Conservation (phyloP, 2,888 invertebrate species). For the Diarsia brunnea region DNA sequence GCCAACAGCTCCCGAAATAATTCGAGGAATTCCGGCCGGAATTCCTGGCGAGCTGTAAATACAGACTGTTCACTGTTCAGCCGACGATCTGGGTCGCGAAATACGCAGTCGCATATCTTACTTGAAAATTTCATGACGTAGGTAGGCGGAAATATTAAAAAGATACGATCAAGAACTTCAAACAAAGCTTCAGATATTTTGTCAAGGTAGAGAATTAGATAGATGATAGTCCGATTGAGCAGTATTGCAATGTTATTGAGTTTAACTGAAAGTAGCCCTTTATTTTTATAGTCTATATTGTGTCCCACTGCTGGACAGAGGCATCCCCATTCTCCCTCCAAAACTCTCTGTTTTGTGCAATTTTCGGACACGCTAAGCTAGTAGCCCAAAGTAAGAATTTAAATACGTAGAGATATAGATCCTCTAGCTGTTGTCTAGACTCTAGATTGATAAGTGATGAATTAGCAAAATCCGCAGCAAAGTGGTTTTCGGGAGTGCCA, state of each 20-base stretch:
- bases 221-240: too few species aligned
- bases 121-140: conserved; percentile 8
- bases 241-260: too few species aligned
- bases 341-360: too few species aligned
- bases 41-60: conserved; percentile 42
- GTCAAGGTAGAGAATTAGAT: too few species aligned
- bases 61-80: conserved; percentile 33
- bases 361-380: too few species aligned
- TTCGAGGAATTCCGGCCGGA: conserved; percentile 36
- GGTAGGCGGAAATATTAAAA: not conserved
- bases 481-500: not conserved
- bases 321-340: too few species aligned
- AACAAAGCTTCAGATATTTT: too few species aligned
- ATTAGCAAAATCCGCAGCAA: not conserved
- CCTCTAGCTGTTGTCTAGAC: not conserved
- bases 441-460: conserved; percentile 5
- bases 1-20: conserved; percentile 33
- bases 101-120: conserved; percentile 30
- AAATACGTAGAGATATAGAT: not conserved
- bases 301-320: too few species aligned
- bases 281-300: too few species aligned
- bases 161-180: not conserved
- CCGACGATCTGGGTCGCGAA: conserved; percentile 25
- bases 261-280: too few species aligned
- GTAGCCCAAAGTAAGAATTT: too few species aligned